A percentile compares a stretch with the other conserved stretches of the same genome.
Conservation (phyloP, 2,888 invertebrate species). For the Digitonthophagus gazella region DNA sequence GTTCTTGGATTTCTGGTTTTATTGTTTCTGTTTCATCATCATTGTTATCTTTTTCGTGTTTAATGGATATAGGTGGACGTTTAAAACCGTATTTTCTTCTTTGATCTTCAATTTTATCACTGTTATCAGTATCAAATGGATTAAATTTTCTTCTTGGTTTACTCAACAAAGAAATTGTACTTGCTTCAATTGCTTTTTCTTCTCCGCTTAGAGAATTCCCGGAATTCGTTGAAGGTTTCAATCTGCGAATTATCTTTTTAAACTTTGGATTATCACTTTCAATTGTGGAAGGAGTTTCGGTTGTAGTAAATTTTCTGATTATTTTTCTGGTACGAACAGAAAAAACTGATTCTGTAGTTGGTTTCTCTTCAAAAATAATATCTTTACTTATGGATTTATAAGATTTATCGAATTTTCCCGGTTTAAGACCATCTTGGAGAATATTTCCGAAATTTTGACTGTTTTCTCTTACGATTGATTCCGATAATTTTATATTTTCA, state of each 20-base stretch:
- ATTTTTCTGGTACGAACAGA: slow-evolving; percentile 45
- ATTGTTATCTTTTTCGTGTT: not conserved
- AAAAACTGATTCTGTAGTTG: slow-evolving; percentile 37
- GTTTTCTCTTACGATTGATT: slow-evolving; percentile 49
- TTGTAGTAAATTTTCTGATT: slow-evolving; percentile 42
- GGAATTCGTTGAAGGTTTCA: slow-evolving; percentile 26
- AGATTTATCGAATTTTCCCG: slow-evolving; percentile 13
- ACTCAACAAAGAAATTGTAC: not conserved
- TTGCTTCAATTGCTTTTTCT: not conserved
- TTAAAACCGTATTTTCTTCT: slow-evolving; percentile 17
- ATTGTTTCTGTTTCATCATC: not conserved
- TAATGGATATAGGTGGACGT: not conserved
- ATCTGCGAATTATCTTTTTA: slow-evolving; percentile 30
- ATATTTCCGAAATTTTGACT: slow-evolving; percentile 36
- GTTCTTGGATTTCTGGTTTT: not conserved
- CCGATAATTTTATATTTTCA: slow-evolving; percentile 51
- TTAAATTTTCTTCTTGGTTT: slow-evolving; percentile 1
- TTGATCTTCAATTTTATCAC: not conserved
- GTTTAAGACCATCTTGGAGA: slow-evolving; percentile 29
- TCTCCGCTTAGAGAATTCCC: not conserved
- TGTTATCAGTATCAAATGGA: not conserved
- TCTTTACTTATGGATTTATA: slow-evolving; percentile 11
- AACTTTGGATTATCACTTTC: slow-evolving; percentile 6
- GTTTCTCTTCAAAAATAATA: slow-evolving; percentile 18
- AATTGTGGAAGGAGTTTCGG: slow-evolving; percentile 26